Evolutionary conservation across 2,113 vertebrate genomes (phyloP), one percentile per base, ranked within the genome.

Genomic region (Anthoscopus minutus): DNA sequence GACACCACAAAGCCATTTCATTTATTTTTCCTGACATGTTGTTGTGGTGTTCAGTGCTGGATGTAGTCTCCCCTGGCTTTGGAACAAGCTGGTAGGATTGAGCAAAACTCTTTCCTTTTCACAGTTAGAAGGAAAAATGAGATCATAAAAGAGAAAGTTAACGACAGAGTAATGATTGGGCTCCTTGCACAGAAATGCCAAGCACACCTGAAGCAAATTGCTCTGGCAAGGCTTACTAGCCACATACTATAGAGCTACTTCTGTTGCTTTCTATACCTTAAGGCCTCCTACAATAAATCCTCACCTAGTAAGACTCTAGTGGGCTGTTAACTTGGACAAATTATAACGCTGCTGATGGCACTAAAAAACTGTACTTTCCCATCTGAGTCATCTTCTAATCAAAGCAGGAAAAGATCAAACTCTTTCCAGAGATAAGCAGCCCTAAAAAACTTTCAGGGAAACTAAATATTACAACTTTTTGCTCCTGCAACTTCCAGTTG

Each of bases 11-110:
- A 94, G 47, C 74, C 88, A 62, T 86, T 92, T 85, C 24, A 81
- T 92, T 90, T 95, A 51, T 96, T 93, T 94, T 78, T 45, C 76
- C 44, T 95, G 93, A 95, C 13, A 11, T 73, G 42, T 65, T 69
- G 58, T 64, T 78, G 12, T 69, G 57, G 64, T 88, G 44, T 86
- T 89, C 27, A 16, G 6, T 89, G 40, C 38, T 66, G 47, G 17
- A 20, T 51, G 33, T 33, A 56, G 24, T 66, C 31, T 77, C 51
- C 66, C 31, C 50, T 80, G 74, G 27, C 74, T 92, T 70, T 78
- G 51, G 60, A 96, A 70, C 47, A 86, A 81, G 45, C 57, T 87
- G 37, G 81, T 65, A 80, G 35, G 56, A 47, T 18, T 60, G 51
- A 94, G 84, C 15, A 87, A 65, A 94, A 58, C 42, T 57, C 83